Evolutionary conservation across 1,140 invertebrate species (phyloP).

Genomic region (Chymomyza costata): DNA sequence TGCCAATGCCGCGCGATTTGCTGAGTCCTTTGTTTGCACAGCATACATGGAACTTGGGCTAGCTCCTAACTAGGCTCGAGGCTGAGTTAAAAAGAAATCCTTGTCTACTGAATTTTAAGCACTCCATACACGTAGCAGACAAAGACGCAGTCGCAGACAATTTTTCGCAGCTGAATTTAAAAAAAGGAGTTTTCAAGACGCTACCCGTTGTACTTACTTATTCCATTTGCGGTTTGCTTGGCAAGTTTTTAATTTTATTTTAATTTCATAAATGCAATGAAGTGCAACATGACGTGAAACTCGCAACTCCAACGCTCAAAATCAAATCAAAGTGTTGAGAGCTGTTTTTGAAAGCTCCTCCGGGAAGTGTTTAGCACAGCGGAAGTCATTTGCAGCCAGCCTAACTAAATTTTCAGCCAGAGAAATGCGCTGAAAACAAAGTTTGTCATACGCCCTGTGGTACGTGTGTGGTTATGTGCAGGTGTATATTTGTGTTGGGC

Average conservation of each 20-base stretch:
- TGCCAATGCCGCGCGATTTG: conserved; percentile 40
- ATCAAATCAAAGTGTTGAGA: conserved; percentile 50
- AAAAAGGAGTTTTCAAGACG: conserved; percentile 7
- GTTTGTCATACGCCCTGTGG: conserved; percentile 33
- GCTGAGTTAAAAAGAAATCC: conserved; percentile 11
- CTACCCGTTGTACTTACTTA: conserved; percentile 2
- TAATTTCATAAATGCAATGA: conserved; percentile 64
- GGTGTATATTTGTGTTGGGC: conserved; percentile 17
- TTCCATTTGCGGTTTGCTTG: neutral
- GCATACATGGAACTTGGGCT: neutral
- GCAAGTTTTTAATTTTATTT: conserved; percentile 54
- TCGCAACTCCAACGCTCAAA: conserved; percentile 8
- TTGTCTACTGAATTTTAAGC: conserved; percentile 38
- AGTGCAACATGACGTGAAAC: conserved; percentile 39
- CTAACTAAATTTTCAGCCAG: conserved; percentile 46
- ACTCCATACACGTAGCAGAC: conserved; percentile 63
- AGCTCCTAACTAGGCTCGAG: conserved; percentile 33
- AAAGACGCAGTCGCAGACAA: conserved; percentile 11
- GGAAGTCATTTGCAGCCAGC: conserved; percentile 53
- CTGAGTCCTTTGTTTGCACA: conserved; percentile 25
- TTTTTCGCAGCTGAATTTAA: conserved; percentile 19
- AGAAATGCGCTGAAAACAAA: neutral
- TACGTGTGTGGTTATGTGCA: conserved; percentile 2
- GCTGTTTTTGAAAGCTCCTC: too few relatives aligned
- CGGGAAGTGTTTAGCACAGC: conserved; percentile 51